Evolutionary conservation across 2,888 invertebrate species (phyloP).

Genomic region (Eupithecia subumbrata): DNA sequence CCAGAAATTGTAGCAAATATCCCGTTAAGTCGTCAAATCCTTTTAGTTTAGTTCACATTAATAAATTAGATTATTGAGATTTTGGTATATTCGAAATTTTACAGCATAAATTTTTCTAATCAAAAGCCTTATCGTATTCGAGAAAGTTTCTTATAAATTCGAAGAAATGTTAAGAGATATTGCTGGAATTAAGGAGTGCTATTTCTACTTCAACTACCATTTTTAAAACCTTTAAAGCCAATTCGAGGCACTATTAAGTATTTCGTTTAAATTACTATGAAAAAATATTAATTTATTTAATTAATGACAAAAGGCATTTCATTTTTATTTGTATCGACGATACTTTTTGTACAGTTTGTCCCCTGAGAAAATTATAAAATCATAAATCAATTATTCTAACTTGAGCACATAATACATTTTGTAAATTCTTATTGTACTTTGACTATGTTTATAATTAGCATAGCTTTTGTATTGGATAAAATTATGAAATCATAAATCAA

Average conservation of each 20-base stretch:
- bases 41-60: too few species aligned
- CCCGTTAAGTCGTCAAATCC: too few species aligned
- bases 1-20: too few species aligned
- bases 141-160: background rate
- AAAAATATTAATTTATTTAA: background rate
- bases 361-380: background rate
- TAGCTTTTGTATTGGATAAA: background rate
- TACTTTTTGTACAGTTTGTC: background rate
- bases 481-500: too few species aligned
- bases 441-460: background rate
- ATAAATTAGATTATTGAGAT: too few species aligned
- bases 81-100: too few species aligned
- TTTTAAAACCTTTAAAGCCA: constrained; percentile 12
- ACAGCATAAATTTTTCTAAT: background rate
- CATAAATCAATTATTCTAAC: background rate
- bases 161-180: background rate
- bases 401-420: background rate
- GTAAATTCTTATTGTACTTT: background rate
- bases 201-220: constrained; percentile 22
- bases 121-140: too few species aligned
- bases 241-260: constrained; percentile 31
- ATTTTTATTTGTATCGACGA: background rate
- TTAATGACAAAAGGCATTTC: background rate
- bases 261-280: background rate
- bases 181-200: background rate